Evolutionary conservation across 1,140 invertebrate species (phyloP).

Genomic region (Helicoverpa zea): DNA sequence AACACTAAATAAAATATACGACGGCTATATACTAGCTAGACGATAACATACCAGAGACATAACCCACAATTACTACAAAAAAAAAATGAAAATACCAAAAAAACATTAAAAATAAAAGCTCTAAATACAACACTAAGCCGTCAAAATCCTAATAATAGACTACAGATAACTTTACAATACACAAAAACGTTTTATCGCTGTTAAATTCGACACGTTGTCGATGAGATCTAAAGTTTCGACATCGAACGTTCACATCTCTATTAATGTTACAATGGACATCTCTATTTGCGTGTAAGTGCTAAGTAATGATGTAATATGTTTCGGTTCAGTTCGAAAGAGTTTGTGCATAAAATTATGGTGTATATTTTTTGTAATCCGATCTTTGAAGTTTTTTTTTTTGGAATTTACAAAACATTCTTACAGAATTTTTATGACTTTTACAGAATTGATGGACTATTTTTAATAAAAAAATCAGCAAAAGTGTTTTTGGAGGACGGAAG

Average conservation of each 20-base stretch:
- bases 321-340: not conserved
- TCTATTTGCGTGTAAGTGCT: slow-evolving; percentile 65
- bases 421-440: no score
- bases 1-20: no score
- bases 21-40: no score
- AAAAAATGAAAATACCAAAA: not conserved
- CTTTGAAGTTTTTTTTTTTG: not conserved
- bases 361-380: not conserved
- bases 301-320: slow-evolving; percentile 60
- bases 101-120: slow-evolving; percentile 12
- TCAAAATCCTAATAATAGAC: slow-evolving; percentile 44
- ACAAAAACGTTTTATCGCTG: slow-evolving; percentile 44
- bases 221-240: slow-evolving; percentile 45
- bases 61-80: no score
- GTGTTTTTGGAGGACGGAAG: no score
- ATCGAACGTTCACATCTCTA: slow-evolving; percentile 25
- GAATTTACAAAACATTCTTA: no score
- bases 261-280: slow-evolving; percentile 48
- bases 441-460: no score
- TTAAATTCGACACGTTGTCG: slow-evolving; percentile 30
- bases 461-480: no score
- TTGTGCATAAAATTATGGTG: not conserved
- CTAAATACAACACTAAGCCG: slow-evolving; percentile 34
- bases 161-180: slow-evolving; percentile 44
- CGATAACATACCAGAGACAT: no score